Base-by-base conservation (phyloP, 2,797 vertebrate genomes). In the Pelochelys cantorii region DNA sequence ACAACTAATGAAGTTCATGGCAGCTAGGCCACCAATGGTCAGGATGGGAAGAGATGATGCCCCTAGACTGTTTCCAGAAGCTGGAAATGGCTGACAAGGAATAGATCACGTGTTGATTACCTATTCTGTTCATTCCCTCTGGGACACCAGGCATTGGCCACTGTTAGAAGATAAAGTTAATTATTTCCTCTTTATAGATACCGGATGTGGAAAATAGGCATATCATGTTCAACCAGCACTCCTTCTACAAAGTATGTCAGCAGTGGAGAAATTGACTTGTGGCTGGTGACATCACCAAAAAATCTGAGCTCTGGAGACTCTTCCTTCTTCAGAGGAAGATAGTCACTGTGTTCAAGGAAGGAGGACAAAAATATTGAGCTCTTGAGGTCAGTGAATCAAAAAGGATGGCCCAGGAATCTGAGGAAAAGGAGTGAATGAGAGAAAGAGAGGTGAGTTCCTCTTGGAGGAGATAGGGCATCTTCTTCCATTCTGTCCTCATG, bases 381-480 rank as follows among this genome's bases (percentile, higher is more conserved):
- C 23, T n/a, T 65, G 12, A 83, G 48, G 17, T 91, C 34, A 37
- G 52, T 0, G 81, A 78, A 80, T 23, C 5, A 81, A 92, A 9
- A 31, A 75, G 68, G 18, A 42, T 11, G 23, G 9, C 23, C 4
- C 27, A 77, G 84, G 86, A 23, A 75, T 27, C 37, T 48, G 42
- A 48, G 42, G 7, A 12, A 71, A 71, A 48, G 42, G 42, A 29
- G 13, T 29, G 4, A 94, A 80, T 77, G 42, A 81, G 27, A 22
- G 27, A 90, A 7, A 9, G 34, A 79, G 20, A 84, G 55, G 31
- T 7, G 81, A 3, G 1, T 79, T 92, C 54, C 62, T 13, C 2
- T 0, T 1, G 0, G 52, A 59, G 0, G 52, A 59, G 14, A 29
- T 10, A 37, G 13, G 8, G 7, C 31, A 60, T 48, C 27, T 68